Conservation (phyloP, 2,797 vertebrate species). For the Garrulus glandarius region DNA sequence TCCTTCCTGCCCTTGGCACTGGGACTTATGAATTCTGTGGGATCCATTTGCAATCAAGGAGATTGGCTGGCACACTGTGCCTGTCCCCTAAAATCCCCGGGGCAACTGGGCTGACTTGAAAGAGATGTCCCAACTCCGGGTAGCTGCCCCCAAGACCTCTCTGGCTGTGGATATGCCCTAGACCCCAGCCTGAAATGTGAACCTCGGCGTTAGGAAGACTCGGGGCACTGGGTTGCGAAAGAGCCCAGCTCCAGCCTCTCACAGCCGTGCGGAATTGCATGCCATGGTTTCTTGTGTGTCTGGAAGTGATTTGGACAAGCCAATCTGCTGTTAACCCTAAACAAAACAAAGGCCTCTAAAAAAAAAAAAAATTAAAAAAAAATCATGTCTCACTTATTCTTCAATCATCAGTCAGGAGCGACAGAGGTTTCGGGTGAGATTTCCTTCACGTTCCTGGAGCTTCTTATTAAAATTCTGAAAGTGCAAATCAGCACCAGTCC, state of each 20-base stretch:
- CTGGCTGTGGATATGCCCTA: neutral
- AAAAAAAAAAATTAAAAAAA: neutral
- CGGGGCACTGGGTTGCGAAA: constrained; percentile 27
- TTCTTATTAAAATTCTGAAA: neutral
- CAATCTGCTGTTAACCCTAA: constrained; percentile 58
- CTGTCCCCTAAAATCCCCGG: neutral
- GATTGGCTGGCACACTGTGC: neutral
- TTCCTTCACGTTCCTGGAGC: neutral
- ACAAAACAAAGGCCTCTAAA: constrained; percentile 37
- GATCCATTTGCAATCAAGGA: neutral
- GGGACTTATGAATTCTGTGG: accelerated
- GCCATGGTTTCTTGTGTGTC: constrained; percentile 54
- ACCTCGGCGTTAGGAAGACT: neutral
- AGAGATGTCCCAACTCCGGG: neutral
- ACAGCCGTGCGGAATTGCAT: constrained; percentile 38
- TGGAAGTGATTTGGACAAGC: constrained; percentile 69
- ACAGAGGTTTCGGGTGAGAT: neutral
- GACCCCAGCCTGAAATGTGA: neutral
- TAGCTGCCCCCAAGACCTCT: neutral
- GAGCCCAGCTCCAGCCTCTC: constrained; percentile 22
- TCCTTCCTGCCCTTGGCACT: neutral
- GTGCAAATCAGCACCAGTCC: neutral
- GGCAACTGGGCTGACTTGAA: accelerated
- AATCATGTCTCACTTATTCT: neutral
- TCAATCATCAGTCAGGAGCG: neutral